Conservation (phyloP, 1,140 invertebrate genomes). For the Venustaconcha ellipsiformis region DNA sequence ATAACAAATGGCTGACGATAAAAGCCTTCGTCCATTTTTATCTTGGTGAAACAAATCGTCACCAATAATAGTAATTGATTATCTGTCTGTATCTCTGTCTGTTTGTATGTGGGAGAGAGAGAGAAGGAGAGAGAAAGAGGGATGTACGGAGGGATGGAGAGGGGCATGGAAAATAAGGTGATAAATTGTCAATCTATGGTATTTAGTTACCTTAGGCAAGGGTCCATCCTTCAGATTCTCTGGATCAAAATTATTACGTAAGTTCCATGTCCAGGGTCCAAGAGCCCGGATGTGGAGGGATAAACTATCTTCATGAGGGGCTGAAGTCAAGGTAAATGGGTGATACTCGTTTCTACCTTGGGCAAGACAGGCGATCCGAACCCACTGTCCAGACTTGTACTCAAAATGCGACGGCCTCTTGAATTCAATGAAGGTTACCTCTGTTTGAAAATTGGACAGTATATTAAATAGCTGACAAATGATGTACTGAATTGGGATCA, state of each 20-base stretch:
- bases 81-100: too few relatives aligned
- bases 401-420: conserved; percentile 93
- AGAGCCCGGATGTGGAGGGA: conserved; percentile 93
- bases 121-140: too few relatives aligned
- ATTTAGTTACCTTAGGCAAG: conserved; percentile 77
- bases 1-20: too few relatives aligned
- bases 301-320: conserved; percentile 97
- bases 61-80: too few relatives aligned
- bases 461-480: conserved; percentile 2
- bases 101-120: too few relatives aligned
- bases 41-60: too few relatives aligned
- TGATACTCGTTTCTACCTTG: conserved; percentile 96
- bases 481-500: too few relatives aligned
- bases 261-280: conserved; percentile 99
- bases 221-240: conserved; percentile 88
- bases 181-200: not conserved
- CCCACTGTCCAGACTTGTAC: conserved; percentile 91
- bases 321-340: conserved; percentile 97
- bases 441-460: conserved; percentile 53
- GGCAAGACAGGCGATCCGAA: conserved; percentile 91
- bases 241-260: conserved; percentile 96
- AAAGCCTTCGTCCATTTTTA: too few relatives aligned
- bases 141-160: too few relatives aligned
- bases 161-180: too few relatives aligned
- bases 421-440: conserved; percentile 75